phyloP scores from a whole-genome alignment of 1,140 invertebrate species.

The Neuroterus valhalla region DNA sequence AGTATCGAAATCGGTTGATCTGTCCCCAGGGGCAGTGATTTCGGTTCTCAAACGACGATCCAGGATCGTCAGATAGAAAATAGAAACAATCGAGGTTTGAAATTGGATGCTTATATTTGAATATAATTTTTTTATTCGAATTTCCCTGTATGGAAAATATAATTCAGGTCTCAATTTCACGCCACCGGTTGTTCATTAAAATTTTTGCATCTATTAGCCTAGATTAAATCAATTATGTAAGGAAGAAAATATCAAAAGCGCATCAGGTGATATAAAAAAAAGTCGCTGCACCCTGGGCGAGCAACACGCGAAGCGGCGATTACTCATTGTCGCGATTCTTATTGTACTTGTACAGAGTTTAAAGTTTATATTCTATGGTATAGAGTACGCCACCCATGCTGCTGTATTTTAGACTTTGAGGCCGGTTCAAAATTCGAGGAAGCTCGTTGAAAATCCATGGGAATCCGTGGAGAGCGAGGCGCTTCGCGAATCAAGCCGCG shows the following conservation, averaged over 20 bases:
- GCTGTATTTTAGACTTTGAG: conserved; percentile 31
- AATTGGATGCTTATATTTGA: conserved; percentile 38
- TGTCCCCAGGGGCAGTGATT: not conserved
- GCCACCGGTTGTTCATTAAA: not conserved
- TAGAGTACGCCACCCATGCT: conserved; percentile 46
- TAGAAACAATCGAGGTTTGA: conserved; percentile 22
- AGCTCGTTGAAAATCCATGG: conserved; percentile 35
- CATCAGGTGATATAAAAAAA: conserved; percentile 17
- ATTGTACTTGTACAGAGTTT: conserved; percentile 38
- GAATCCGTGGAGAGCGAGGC: conserved; percentile 28
- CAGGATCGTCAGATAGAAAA: not conserved
- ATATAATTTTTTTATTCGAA: conserved; percentile 10
- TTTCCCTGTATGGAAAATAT: not conserved
- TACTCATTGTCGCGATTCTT: conserved; percentile 33
- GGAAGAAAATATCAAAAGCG: conserved; percentile 25
- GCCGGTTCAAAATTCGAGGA: conserved; percentile 48
- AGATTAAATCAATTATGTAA: conserved; percentile 14
- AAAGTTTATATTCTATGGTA: conserved; percentile 32
- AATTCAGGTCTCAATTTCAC: not conserved
- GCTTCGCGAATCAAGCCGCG: conserved; percentile 10
- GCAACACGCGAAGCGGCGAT: conserved; percentile 34
- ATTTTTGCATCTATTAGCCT: not conserved
- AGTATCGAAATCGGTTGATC: not conserved
- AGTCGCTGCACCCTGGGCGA: conserved; percentile 34
- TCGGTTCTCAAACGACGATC: not conserved